Evolutionary conservation across 2,888 invertebrate genomes (phyloP).

Genomic region (Drosophila melanosoma): DNA sequence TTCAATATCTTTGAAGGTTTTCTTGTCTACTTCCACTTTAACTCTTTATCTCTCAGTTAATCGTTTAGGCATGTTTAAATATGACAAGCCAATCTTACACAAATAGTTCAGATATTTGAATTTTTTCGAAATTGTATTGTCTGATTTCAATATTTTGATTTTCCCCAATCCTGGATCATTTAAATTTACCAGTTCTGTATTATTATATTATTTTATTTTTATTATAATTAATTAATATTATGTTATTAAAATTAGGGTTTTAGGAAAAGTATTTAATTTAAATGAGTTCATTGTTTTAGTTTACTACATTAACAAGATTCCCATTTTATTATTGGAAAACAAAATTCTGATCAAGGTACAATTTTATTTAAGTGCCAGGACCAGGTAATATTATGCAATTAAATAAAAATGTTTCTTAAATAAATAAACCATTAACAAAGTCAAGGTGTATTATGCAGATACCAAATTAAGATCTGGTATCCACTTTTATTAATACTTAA

Average conservation of each 20-base stretch:
- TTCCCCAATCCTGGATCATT: fast-evolving
- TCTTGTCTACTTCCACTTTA: not conserved
- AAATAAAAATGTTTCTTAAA: not conserved
- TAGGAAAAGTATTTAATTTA: not conserved
- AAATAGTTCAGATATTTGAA: not conserved
- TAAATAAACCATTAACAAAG: not conserved
- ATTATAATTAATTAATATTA: not conserved
- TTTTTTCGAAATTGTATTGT: too few species aligned
- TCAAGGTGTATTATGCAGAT: not conserved
- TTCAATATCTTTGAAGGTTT: not conserved
- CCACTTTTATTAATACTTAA: not conserved
- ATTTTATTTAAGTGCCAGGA: not conserved
- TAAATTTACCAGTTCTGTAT: not conserved
- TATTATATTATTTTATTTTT: not conserved
- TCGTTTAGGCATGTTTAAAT: not conserved
- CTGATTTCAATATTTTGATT: fast-evolving
- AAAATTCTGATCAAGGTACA: not conserved
- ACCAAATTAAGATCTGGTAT: not conserved
- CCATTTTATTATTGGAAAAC: not conserved
- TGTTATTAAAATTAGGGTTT: too few species aligned
- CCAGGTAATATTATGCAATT: not conserved
- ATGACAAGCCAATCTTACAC: fast-evolving
- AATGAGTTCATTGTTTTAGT: not conserved
- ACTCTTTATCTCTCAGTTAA: not conserved
- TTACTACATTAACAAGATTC: not conserved